phyloP scores from a whole-genome alignment of 2,888 invertebrate species.

The Horisme vitalbata region DNA sequence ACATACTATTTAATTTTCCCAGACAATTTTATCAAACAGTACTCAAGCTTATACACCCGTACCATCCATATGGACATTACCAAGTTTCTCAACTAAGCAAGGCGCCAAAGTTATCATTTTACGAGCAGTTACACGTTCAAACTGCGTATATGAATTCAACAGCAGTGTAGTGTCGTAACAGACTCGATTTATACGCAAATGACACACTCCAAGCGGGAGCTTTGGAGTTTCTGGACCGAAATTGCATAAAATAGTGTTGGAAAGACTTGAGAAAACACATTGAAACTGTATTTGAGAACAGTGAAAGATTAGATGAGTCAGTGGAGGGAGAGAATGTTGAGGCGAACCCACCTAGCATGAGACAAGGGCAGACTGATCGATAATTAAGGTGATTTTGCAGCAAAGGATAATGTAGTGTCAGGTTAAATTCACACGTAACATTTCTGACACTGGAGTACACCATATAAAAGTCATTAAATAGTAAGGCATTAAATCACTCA shows the following conservation, averaged over 20 bases:
- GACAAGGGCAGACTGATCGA: too few species aligned
- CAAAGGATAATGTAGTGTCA: too few species aligned
- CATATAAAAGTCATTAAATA: too few species aligned
- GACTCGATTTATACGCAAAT: slow-evolving; percentile 36
- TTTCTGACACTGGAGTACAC: too few species aligned
- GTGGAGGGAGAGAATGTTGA: too few species aligned
- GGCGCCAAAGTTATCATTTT: slow-evolving; percentile 57
- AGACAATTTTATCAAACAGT: not conserved
- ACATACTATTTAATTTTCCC: slow-evolving; percentile 7
- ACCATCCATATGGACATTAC: slow-evolving; percentile 15
- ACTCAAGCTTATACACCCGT: too few species aligned
- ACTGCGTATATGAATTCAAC: slow-evolving; percentile 45
- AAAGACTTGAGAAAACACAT: slow-evolving; percentile 3
- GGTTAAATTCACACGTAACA: too few species aligned
- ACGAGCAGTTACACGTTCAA: slow-evolving; percentile 49
- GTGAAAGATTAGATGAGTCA: too few species aligned
- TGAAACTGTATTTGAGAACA: not conserved
- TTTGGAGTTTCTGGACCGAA: slow-evolving; percentile 19
- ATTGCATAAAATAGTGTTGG: slow-evolving; percentile 7
- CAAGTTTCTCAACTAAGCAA: slow-evolving; percentile 24
- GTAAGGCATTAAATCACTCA: too few species aligned
- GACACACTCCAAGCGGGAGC: slow-evolving; percentile 19
- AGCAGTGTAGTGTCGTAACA: slow-evolving; percentile 32
- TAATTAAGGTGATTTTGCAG: too few species aligned
- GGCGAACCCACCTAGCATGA: too few species aligned